phyloP scores from a whole-genome alignment of 2,113 vertebrate genomes.

The Aegithalos caudatus region DNA sequence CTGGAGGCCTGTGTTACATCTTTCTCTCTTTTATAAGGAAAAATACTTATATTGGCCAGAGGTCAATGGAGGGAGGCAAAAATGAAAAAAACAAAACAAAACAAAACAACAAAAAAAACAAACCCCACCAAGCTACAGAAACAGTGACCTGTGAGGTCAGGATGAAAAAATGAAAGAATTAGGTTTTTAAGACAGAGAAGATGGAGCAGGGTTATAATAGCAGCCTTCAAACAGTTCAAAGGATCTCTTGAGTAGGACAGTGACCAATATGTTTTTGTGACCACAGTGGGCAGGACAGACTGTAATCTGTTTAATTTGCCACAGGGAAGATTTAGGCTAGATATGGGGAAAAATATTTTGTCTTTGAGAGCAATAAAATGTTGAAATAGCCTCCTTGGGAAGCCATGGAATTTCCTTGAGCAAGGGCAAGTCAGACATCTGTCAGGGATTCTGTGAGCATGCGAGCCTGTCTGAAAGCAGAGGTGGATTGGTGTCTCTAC shows the following conservation, averaged over 20 bases:
- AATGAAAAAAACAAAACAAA: neutral
- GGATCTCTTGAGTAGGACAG: neutral
- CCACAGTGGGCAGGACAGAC: neutral
- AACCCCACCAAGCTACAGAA: neutral
- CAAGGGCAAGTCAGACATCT: constrained; percentile 16
- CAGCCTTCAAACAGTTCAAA: neutral
- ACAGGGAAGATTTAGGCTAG: neutral
- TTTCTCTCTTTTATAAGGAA: neutral
- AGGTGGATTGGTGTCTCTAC: neutral
- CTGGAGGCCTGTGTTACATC: neutral
- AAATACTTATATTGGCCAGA: neutral
- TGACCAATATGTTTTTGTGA: constrained; percentile 20
- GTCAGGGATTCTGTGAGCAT: neutral
- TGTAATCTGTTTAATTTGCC: constrained; percentile 26
- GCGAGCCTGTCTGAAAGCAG: neutral
- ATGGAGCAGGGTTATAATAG: neutral
- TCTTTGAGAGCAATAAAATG: constrained; percentile 35
- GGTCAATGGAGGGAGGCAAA: neutral
- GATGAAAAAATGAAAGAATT: constrained; percentile 18
- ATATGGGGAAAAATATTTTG: constrained; percentile 23
- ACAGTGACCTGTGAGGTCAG: neutral
- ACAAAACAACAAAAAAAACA: too few species aligned
- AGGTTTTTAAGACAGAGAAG: neutral
- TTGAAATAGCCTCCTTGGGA: constrained; percentile 18
- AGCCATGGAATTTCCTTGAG: constrained; percentile 15